Base-by-base conservation (phyloP, 2,888 invertebrate species). In the Selenia dentaria region DNA sequence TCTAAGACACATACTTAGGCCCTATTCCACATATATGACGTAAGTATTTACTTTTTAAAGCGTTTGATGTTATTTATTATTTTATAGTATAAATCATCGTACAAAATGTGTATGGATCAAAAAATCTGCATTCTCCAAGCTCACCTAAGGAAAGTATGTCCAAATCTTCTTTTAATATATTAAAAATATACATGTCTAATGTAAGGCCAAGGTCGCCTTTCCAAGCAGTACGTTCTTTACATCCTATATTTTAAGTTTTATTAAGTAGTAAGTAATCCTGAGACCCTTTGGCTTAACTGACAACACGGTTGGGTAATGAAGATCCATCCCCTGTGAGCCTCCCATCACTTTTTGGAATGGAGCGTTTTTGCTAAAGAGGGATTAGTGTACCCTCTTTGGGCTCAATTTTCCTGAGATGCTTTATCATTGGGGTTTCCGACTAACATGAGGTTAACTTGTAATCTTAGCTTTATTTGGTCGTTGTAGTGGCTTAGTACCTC, bases 311-410 rank as follows among this genome's bases (percentile, higher is more conserved):
- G 79, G 81, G 82, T 89, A 88, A 90, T 88, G 87, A 88, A 87
- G 86, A 83, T 82, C 79, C 80, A 83, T 83, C 85, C 85, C 81
- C 80, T 64, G 78, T 79, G 81, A 87, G 80, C 86, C 85, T 81
- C 77, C 87, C 87, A 85, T 88, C 88, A 88, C 86, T 89, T 89
- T 90, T 89, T 89, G 83, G 87, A 83, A 78, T 82, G 83, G 79
- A 87, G 88, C 88, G 90, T 90, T 90, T 90, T 90, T 89, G 88
- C 88, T 88, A 88, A 89, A 89, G 87, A 88, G 87, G 89, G 90
- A 89, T 90, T 89, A 90, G 82, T 82, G 77, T 84, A 87, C 88
- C 88, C 90, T 84, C 77, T 76, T 75, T 79, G 70, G 70, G 79
- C 83, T 75, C 83, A 83, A 85, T 85, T 84, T 85, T 87, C 83